Evolutionary conservation across 2,113 vertebrate genomes (phyloP), one percentile per base, ranked within the genome.

Genomic region (Dromaius novaehollandiae): DNA sequence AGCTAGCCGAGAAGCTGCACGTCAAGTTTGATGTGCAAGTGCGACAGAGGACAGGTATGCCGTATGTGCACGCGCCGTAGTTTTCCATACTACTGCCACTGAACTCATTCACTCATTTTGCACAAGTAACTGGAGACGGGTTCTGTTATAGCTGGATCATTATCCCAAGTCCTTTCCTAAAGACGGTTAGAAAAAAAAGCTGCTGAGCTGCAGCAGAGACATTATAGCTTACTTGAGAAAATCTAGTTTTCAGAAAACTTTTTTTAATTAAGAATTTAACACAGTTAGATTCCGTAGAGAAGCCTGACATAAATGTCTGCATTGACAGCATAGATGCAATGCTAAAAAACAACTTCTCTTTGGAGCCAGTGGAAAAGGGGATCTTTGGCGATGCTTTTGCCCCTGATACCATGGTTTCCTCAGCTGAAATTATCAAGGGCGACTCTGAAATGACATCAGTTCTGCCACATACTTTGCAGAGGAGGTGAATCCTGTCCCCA

Each of bases 61-160:
- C 15, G 51, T 18, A 0, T 4, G 16, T 25, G 10, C 3, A 1
- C 0, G 0, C 13, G 8, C 22, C 56, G 53, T 51, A 34, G 44
- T 25, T 86, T 68, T 79, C 60, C 21, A 4, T 71, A 5, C 42
- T 14, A 12, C 63, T 66, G 36, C 19, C 6, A 6, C 48, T 48
- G 40, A 82, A 82, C 4, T 28, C 11, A 13, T 10, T 55, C 82
- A 48, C 24, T 14, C 13, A 24, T 18, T 82, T 79, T 85, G 56
- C 46, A 91, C 55, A 87, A 40, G 51, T 28, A 85, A 19, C 8
- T 2, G 1, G 53, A 82, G 25, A 32, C 28, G 51, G 44, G 42
- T 79, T 87, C 66, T 50, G 38, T 60, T 48, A 16, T 15, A 30
- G 46, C 8, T 70, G 60, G 24, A 11, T n/a, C 80, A 61, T 46